A percentile compares a stretch with the other conserved stretches of the same genome.
These are phyloP conservation scores for Diglossa cyanea DNA, from an alignment of 2,797 vertebrate genomes.

Conservation along the genomic window DNA sequence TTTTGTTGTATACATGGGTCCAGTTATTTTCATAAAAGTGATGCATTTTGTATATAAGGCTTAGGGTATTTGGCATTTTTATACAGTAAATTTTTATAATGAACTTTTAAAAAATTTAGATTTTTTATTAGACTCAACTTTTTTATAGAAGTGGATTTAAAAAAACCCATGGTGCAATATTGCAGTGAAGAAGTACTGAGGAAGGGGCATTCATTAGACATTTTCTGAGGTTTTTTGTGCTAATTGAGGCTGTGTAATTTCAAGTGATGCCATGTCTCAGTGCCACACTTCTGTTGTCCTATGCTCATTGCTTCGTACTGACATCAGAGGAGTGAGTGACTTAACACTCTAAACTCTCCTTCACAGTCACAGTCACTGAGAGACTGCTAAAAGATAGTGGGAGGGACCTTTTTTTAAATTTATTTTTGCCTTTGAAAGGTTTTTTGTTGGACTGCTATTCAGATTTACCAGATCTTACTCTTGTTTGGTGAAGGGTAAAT, in stretches of 20 bases:
- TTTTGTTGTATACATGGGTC: conserved; percentile 73
- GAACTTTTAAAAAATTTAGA: conserved; percentile 53
- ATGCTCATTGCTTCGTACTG: background rate
- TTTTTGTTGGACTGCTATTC: background rate
- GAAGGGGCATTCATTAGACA: conserved; percentile 22
- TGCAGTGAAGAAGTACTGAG: conserved; percentile 33
- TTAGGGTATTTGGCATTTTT: conserved; percentile 71
- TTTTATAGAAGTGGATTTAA: conserved; percentile 63
- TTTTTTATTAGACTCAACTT: conserved; percentile 58
- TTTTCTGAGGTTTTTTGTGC: conserved; percentile 11
- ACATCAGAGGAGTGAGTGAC: background rate
- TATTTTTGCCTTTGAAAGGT: background rate
- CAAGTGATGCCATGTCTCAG: background rate
- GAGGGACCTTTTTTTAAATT: background rate
- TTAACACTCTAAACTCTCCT: background rate
- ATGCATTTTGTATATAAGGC: conserved; percentile 76
- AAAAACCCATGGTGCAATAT: conserved; percentile 64
- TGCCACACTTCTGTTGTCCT: background rate
- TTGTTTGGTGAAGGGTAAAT: background rate
- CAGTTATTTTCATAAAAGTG: conserved; percentile 76
- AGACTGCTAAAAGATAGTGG: background rate
- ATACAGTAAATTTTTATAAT: conserved; percentile 73
- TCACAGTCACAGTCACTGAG: background rate
- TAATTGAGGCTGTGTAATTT: background rate
- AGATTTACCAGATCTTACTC: background rate